A percentile compares a stretch with the other conserved stretches of the same genome.
phyloP scores from a whole-genome alignment of 2,113 vertebrate genomes.

The Pleuronectes platessa region DNA sequence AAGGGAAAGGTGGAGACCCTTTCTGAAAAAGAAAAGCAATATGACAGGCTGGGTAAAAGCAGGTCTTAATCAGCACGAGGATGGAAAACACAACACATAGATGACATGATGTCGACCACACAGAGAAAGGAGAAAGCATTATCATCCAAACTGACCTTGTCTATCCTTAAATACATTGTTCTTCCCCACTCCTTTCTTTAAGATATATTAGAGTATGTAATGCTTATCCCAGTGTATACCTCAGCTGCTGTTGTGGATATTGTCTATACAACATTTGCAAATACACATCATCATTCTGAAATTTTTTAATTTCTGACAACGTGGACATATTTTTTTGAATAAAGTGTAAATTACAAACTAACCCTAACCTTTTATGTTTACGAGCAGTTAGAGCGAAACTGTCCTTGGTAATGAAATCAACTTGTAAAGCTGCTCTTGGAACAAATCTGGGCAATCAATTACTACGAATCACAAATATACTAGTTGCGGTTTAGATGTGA shows the following conservation, averaged over 20 bases:
- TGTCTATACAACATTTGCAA: constrained; percentile 4
- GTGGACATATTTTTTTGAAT: constrained; percentile 10
- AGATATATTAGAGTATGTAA: neutral
- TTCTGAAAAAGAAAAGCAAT: constrained; percentile 37
- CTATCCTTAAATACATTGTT: constrained; percentile 52
- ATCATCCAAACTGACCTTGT: neutral
- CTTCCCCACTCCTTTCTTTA: constrained; percentile 63
- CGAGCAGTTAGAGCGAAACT: constrained; percentile 37
- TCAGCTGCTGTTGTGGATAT: constrained; percentile 2
- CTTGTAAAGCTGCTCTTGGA: constrained; percentile 43
- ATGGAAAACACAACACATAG: constrained; percentile 34
- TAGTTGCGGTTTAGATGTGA: constrained; percentile 65
- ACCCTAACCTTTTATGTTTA: neutral
- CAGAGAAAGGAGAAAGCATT: constrained; percentile 4
- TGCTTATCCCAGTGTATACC: neutral
- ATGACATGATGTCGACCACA: constrained; percentile 19
- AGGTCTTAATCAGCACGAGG: constrained; percentile 16
- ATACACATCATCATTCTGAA: neutral
- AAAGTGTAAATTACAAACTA: constrained; percentile 18
- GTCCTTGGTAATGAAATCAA: constrained; percentile 56
- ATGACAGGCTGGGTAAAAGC: constrained; percentile 50
- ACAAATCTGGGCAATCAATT: constrained; percentile 72
- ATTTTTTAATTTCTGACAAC: neutral
- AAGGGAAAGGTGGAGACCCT: constrained; percentile 43
- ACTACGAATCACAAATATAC: constrained; percentile 70